Evolutionary conservation across 2,797 vertebrate species (phyloP).

Genomic region (Botia kubotai): DNA sequence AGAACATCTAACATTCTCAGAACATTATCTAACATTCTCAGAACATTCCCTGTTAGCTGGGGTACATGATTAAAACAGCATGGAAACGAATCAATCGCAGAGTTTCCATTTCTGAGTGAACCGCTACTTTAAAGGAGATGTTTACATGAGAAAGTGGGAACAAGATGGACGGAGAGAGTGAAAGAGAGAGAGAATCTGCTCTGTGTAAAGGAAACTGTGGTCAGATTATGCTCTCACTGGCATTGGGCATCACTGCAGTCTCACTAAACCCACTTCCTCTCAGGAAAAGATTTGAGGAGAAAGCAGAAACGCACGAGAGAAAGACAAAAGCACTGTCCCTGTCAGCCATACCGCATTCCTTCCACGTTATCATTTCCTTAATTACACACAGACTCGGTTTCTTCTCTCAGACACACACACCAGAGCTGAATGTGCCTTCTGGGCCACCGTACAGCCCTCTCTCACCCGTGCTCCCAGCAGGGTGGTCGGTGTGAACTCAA

Average conservation of each 20-base stretch:
- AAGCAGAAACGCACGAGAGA: background rate
- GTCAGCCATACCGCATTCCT: conserved; percentile 60
- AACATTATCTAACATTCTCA: too few species aligned
- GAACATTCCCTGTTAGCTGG: too few species aligned
- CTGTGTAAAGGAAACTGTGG: conserved; percentile 51
- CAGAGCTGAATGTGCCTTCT: conserved; percentile 33
- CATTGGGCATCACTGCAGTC: conserved; percentile 52
- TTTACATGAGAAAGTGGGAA: conserved; percentile 29
- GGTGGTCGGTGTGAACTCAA: conserved; percentile 54
- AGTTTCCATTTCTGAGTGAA: background rate
- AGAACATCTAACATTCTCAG: too few species aligned
- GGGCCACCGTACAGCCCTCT: conserved; percentile 33
- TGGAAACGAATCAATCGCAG: background rate
- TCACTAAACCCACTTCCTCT: conserved; percentile 53
- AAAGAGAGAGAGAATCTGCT: conserved; percentile 42
- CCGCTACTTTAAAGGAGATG: conserved; percentile 11
- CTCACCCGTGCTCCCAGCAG: conserved; percentile 51
- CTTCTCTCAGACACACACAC: conserved; percentile 24
- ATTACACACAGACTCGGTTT: conserved; percentile 56
- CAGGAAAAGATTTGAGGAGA: conserved; percentile 45
- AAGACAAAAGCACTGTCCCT: conserved; percentile 43
- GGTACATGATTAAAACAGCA: background rate
- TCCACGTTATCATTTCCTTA: conserved; percentile 61
- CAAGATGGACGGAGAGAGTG: background rate
- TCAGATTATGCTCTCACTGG: conserved; percentile 52